phyloP scores from a whole-genome alignment of 2,888 invertebrate genomes.

The Leptopilina myrica region DNA sequence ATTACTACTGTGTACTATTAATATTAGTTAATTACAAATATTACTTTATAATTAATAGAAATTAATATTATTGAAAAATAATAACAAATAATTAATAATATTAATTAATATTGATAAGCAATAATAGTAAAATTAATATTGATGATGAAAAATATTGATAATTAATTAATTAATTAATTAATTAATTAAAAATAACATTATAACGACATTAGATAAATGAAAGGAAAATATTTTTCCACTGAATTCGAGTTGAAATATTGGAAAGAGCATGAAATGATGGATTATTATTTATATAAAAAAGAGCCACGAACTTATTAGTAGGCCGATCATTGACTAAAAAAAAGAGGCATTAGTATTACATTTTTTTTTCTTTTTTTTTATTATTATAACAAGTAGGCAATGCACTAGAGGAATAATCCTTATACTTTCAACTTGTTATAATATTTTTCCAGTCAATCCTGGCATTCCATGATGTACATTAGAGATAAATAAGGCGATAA shows the following conservation, averaged over 20 bases:
- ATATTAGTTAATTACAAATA: no score
- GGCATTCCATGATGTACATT: slow-evolving; percentile 39
- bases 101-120: no score
- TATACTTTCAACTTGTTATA: slow-evolving; percentile 42
- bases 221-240: background rate
- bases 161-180: background rate
- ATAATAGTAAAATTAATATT: no score
- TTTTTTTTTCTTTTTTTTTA: slow-evolving; percentile 40
- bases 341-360: slow-evolving; percentile 65
- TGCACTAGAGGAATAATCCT: slow-evolving; percentile 51
- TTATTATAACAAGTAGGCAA: slow-evolving; percentile 66
- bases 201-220: background rate
- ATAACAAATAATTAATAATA: no score
- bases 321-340: slow-evolving; percentile 59
- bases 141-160: no score
- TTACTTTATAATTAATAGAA: no score
- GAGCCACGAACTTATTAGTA: slow-evolving; percentile 52
- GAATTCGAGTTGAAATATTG: no score
- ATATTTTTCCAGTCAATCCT: slow-evolving; percentile 38
- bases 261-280: background rate
- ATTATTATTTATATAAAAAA: background rate
- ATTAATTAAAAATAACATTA: background rate
- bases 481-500: slow-evolving; percentile 40
- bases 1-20: no score
- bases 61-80: no score